A percentile compares a stretch with the other conserved stretches of the same genome.
Evolutionary conservation across 2,888 invertebrate genomes (phyloP).

Genomic region (Mesorhabditis sp.): DNA sequence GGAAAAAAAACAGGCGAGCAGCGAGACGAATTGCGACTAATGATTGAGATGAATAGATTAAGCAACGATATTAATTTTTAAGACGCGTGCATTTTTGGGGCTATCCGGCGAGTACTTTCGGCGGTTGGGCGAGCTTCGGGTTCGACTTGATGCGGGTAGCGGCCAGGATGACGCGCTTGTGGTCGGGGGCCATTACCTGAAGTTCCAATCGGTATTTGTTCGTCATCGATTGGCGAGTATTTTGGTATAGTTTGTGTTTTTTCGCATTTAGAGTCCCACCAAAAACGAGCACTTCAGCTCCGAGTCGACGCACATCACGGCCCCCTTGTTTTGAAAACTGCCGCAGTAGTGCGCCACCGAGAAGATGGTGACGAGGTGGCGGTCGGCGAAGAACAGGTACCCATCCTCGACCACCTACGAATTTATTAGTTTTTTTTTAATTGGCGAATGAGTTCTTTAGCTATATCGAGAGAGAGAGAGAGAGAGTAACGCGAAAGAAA

Average conservation of each 20-base stretch:
- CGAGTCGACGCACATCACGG: neutral
- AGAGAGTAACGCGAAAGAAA: too few species aligned
- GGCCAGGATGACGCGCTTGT: neutral
- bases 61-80: neutral
- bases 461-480: too few species aligned
- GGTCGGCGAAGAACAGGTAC: neutral
- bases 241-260: too few species aligned
- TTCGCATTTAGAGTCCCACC: neutral
- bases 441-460: too few species aligned
- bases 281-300: conserved; percentile 1
- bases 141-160: neutral
- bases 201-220: neutral
- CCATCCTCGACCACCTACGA: conserved; percentile 2
- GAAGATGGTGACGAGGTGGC: neutral
- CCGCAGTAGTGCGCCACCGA: neutral
- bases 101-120: neutral
- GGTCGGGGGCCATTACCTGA: neutral
- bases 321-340: neutral
- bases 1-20: too few species aligned
- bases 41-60: neutral
- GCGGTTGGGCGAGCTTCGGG: neutral
- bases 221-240: too few species aligned
- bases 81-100: neutral
- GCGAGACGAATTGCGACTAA: too few species aligned
- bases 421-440: neutral